Evolutionary conservation across 2,888 invertebrate species (phyloP).

Genomic region (Athalia circularis): DNA sequence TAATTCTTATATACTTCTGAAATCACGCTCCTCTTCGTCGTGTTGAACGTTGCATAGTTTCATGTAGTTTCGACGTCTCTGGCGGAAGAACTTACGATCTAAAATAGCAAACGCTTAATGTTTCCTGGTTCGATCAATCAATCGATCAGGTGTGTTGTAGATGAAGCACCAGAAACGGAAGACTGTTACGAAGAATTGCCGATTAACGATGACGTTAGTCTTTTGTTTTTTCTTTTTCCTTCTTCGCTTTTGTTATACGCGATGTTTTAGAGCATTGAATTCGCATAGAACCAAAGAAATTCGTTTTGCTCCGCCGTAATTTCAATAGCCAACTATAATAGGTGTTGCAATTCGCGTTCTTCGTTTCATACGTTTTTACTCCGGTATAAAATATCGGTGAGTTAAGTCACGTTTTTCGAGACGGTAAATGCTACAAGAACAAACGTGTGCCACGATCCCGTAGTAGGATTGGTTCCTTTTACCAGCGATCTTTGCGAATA

Average conservation of each 20-base stretch:
- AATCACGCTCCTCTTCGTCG: neutral
- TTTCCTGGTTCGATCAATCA: too few relatives aligned
- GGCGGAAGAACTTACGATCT: too few relatives aligned
- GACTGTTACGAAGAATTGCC: too few relatives aligned
- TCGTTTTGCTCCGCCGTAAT: conserved; percentile 25
- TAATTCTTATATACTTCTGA: neutral
- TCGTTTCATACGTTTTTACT: neutral
- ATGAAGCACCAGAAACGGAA: neutral
- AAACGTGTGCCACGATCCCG: conserved; percentile 9
- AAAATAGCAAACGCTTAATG: too few relatives aligned
- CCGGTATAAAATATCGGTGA: neutral
- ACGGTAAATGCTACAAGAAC: conserved; percentile 3
- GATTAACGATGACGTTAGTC: neutral
- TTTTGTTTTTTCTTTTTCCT: neutral
- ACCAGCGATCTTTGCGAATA: neutral
- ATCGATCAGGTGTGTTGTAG: too few relatives aligned
- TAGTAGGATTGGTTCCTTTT: conserved; percentile 12
- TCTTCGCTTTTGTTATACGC: too few relatives aligned
- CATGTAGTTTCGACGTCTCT: neutral
- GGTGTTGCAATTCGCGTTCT: conserved; percentile 38
- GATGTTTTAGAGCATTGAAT: too few relatives aligned
- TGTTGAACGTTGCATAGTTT: too few relatives aligned
- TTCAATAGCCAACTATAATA: conserved; percentile 6
- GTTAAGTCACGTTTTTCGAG: conserved; percentile 23
- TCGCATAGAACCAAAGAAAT: too few relatives aligned